phyloP scores from a whole-genome alignment of 2,797 vertebrate species.

The Pogonophryne albipinna region DNA sequence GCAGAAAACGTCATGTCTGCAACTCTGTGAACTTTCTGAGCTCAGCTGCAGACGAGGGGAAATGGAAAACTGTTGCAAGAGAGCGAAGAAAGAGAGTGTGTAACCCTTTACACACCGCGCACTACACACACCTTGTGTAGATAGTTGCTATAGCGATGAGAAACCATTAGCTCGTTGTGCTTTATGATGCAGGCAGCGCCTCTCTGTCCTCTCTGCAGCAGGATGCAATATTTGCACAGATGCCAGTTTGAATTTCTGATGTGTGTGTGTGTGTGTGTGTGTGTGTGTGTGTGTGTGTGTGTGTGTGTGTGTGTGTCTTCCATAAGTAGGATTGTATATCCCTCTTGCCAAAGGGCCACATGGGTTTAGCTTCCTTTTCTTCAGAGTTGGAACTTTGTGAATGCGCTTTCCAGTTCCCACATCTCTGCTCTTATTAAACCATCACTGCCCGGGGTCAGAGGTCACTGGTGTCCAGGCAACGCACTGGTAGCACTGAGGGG shows the following conservation, averaged over 20 bases:
- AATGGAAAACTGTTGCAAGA: constrained; percentile 8
- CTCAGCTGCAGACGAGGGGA: not conserved
- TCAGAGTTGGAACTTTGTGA: constrained; percentile 51
- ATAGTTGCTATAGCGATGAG: constrained; percentile 19
- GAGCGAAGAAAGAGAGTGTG: not conserved
- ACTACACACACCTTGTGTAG: not conserved
- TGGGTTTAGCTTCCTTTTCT: constrained; percentile 51
- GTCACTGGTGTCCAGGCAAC: constrained; percentile 72
- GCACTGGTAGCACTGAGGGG: constrained; percentile 32
- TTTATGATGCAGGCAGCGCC: constrained; percentile 21
- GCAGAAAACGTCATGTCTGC: not conserved
- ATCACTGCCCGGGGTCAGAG: constrained; percentile 50
- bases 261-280: not conserved
- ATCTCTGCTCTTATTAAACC: constrained; percentile 48
- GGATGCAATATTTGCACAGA: constrained; percentile 54
- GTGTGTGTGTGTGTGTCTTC: not conserved
- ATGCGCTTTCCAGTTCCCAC: constrained; percentile 65
- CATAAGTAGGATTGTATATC: constrained; percentile 29
- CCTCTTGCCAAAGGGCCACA: constrained; percentile 23
- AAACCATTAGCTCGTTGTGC: constrained; percentile 24
- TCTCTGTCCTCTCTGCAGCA: constrained; percentile 40
- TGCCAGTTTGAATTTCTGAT: constrained; percentile 25
- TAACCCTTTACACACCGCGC: not conserved
- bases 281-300: too few relatives aligned
- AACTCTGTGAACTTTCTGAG: constrained; percentile 29